Base-by-base conservation (phyloP, 2,113 vertebrate genomes). In the Takifugu bimaculatus region DNA sequence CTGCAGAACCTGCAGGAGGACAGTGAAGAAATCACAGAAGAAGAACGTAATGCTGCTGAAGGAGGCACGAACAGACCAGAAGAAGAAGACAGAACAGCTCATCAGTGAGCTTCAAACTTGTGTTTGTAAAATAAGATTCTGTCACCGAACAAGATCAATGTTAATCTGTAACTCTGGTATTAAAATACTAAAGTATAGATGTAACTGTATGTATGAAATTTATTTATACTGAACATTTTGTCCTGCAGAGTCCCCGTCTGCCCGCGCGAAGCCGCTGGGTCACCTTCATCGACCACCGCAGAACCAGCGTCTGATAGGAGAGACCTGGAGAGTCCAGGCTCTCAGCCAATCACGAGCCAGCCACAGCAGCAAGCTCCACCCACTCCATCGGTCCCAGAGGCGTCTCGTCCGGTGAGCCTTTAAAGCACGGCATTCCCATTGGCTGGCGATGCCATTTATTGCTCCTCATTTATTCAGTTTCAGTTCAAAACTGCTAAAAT, bases 1-100 rank as follows among this genome's bases (percentile, higher is more conserved):
- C 39, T 87, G 59, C 63, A 74, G 54, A 68, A 60, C 43, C 82
- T 85, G 53, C 72, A 65, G 48, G 75, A 84, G 53, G 78, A 80
- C 43, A 81, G 67, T 50, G 78, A 83, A 0, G 73, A 81, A 57
- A 45, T 51, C 57, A 15, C 59, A 72, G 6, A 77, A 68, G 67
- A 70, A 6, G 28, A 59, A 4, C 1, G 45, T 2, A 0, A n/a
- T 14, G 10, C 10, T 3, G 12, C 44, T 15, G 12, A 12, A 3
- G 45, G 13, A 47, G 45, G 15, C 42, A 54, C 54, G 29, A 63
- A 58, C 12, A 45, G 50, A 39, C 4, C 26, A 14, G 54, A 68
- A 3, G 59, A 60, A n/a, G 32, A 60, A 28, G 68, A 44, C 49
- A 43, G 35, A 39, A 10, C 50, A 10, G 2, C 27, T 4, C 35